Conservation (phyloP, 2,888 invertebrate species). For the Eupeodes latifasciatus region DNA sequence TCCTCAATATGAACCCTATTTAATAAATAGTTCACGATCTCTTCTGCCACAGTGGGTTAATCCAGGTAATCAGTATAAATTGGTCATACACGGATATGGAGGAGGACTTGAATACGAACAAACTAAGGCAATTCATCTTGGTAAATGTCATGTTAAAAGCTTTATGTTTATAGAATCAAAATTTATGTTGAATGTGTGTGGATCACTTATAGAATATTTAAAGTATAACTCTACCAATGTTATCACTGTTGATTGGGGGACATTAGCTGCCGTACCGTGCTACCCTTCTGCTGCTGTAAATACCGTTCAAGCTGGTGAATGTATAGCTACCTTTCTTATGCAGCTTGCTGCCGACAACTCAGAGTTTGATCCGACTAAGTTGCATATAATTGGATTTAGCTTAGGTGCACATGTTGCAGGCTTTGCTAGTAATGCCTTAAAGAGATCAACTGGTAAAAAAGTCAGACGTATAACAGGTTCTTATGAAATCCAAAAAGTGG, state of each 20-base stretch:
- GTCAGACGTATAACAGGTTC: constrained; percentile 83
- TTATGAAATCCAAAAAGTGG: not conserved
- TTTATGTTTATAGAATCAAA: too few relatives aligned
- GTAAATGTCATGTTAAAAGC: constrained; percentile 55
- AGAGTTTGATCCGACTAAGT: constrained; percentile 81
- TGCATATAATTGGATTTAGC: constrained; percentile 87
- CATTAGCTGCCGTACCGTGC: constrained; percentile 85
- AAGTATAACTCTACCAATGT: constrained; percentile 82
- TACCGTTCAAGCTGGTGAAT: constrained; percentile 86
- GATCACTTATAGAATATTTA: constrained; percentile 81
- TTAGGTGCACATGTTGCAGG: constrained; percentile 86
- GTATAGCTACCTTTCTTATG: constrained; percentile 85
- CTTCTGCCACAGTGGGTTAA: constrained; percentile 76
- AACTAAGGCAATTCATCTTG: constrained; percentile 78
- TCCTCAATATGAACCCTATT: constrained; percentile 69
- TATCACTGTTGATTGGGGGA: constrained; percentile 86
- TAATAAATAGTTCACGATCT: constrained; percentile 70
- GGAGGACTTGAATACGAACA: constrained; percentile 82
- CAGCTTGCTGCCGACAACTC: constrained; percentile 77
- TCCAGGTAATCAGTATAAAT: constrained; percentile 75
- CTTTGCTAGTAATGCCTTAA: constrained; percentile 82
- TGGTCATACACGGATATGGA: constrained; percentile 84
- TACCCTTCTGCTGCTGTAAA: constrained; percentile 86
- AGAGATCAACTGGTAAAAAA: constrained; percentile 79
- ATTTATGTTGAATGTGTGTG: not conserved